Evolutionary conservation across 2,797 vertebrate genomes (phyloP).

Genomic region (Rhincodon typus): DNA sequence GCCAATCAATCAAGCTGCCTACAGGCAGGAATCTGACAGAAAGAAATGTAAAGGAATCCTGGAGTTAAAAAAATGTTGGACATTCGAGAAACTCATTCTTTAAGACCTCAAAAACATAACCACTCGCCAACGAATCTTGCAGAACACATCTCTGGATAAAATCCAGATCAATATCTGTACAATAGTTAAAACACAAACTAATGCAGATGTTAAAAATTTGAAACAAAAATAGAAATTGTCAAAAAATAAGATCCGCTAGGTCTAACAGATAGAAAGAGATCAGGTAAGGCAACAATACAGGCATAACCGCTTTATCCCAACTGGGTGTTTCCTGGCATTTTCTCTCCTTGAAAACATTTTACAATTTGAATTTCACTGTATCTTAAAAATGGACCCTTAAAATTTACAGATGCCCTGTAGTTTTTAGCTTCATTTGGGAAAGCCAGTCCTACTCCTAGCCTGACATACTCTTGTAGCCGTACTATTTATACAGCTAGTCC

Average conservation of each 20-base stretch:
- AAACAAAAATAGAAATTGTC: neutral
- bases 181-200: neutral
- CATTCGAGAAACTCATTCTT: neutral
- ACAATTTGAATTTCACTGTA: neutral
- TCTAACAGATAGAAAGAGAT: neutral
- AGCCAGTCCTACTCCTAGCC: neutral
- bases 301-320: neutral
- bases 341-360: neutral
- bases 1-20: neutral
- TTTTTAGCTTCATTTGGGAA: neutral
- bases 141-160: neutral
- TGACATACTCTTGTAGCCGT: too few species aligned
- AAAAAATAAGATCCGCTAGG: neutral
- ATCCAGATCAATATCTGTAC: neutral
- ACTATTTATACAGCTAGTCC: too few species aligned
- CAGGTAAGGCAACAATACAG: neutral
- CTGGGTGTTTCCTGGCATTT: neutral
- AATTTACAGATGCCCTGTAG: neutral
- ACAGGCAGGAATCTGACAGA: neutral
- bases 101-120: neutral
- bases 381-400: neutral
- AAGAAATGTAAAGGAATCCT: neutral
- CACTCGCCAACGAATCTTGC: neutral
- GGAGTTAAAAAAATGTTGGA: neutral
- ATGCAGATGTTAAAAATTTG: neutral